Conservation (phyloP, 2,113 vertebrate species). For the Willisornis vidua region DNA sequence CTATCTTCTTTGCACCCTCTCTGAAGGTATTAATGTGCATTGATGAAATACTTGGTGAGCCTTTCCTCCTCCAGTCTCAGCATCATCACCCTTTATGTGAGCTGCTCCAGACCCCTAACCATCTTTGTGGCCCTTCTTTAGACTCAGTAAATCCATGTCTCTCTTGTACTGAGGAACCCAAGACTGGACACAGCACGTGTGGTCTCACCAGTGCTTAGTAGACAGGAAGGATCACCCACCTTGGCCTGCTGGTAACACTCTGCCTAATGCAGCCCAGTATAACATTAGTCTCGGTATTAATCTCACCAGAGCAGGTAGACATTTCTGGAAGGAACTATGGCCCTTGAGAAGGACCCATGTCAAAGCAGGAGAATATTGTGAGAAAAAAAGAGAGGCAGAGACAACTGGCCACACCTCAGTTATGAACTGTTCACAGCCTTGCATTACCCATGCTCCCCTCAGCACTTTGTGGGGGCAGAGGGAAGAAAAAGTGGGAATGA, state of each 20-base stretch:
- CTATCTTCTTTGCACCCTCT: accelerated
- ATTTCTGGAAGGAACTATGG: not conserved
- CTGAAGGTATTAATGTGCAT: not conserved
- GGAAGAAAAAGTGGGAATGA: not conserved
- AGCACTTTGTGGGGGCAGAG: too few species aligned
- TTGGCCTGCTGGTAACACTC: not conserved
- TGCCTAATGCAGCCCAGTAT: not conserved
- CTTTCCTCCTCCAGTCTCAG: not conserved
- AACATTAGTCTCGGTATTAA: not conserved
- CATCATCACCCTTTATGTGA: accelerated
- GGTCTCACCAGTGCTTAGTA: not conserved
- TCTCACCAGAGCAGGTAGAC: accelerated
- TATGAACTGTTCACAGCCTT: not conserved
- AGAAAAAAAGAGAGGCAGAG: not conserved
- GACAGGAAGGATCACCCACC: not conserved
- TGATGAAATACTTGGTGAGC: not conserved
- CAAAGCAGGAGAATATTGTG: not conserved
- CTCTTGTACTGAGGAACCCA: not conserved
- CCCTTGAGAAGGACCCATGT: not conserved
- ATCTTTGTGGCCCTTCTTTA: not conserved
- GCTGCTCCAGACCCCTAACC: not conserved
- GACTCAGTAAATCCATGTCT: not conserved
- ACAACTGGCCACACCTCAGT: not conserved
- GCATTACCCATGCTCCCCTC: not conserved
- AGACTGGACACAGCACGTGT: not conserved